Evolutionary conservation across 2,797 vertebrate genomes (phyloP), one percentile per base, ranked within the genome.

Genomic region (Enteromius anoplus): DNA sequence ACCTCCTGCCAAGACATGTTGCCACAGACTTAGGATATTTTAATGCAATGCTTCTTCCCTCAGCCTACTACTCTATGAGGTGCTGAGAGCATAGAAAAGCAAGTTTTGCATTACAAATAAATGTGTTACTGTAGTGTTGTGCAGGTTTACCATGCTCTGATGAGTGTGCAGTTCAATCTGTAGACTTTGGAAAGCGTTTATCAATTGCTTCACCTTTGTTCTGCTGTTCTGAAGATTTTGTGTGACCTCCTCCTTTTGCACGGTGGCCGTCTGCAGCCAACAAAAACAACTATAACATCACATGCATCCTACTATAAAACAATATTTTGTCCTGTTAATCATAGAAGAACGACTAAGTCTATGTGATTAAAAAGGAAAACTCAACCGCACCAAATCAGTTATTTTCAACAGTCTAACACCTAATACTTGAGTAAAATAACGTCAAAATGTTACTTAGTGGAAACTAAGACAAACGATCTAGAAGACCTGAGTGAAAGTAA

Each of bases 91-190:
- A 62, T 15, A 62, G 23, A 62, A 62, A 62, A 62, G 60, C 1
- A 6, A 17, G 34, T 19, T 78, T 65, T 65, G 15, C 21, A 21
- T 15, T 55, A 15, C 40, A 80, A 19, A 45, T 40, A 8, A 21
- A 51, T 69, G 21, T 64, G n/a, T 75, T 17, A 19, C 6, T 75
- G 10, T 40, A 71, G 47, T 11, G 80, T 71, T 45, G 55, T 47
- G n/a, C n/a, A 60, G 40, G 58, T 87, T 3, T 91, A 94, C 94
- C 92, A 90, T 93, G 90, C 89, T 94, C 29, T 90, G 1, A 58
- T 90, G 58, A 21, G 91, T 91, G 88, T 94, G 92, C 75, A 93
- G 92, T 71, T 95, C 93, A 80, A 94, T 94, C 89, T 95, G 88
- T 23, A 95, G 88, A 65, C 76, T 93, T 87, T 94, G 92, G 15